Evolutionary conservation across 2,888 invertebrate species (phyloP).

Genomic region (Emesis russula): DNA sequence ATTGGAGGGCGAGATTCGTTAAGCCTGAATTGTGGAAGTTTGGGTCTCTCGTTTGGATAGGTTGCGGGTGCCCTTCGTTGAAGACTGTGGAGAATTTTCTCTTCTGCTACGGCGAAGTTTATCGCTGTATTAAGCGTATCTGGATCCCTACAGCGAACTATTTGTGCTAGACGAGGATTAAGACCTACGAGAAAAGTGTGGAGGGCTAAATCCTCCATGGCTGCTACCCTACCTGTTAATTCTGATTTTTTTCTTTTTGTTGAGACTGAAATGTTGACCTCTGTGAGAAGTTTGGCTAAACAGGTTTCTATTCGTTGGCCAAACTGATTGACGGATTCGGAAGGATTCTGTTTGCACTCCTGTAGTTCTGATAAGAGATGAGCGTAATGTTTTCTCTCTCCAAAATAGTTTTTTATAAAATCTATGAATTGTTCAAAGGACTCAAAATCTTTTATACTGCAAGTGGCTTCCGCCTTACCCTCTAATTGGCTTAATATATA

Average conservation of each 20-base stretch:
- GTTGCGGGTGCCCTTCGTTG: background rate
- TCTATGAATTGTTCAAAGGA: background rate
- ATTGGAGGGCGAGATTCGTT: background rate
- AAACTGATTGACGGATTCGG: background rate
- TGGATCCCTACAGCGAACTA: constrained; percentile 19
- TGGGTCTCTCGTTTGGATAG: background rate
- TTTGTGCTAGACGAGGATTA: constrained; percentile 20
- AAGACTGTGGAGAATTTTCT: constrained; percentile 23
- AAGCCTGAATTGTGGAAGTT: background rate
- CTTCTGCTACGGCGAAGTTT: constrained; percentile 32
- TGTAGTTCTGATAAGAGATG: background rate
- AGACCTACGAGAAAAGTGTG: background rate
- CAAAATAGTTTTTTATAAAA: background rate
- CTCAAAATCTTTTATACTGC: background rate
- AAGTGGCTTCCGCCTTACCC: background rate
- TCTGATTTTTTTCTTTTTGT: background rate
- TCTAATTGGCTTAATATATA: constrained; percentile 16
- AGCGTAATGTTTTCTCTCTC: background rate
- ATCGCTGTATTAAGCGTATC: constrained; percentile 24
- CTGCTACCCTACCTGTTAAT: background rate
- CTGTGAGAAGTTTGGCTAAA: background rate
- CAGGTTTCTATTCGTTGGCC: background rate
- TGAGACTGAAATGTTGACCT: background rate
- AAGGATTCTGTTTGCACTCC: background rate
- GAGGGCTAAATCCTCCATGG: constrained; percentile 5